These are phyloP conservation scores for Ochropacha duplaris DNA, from an alignment of 2,888 invertebrate genomes.

Conservation along the genomic window DNA sequence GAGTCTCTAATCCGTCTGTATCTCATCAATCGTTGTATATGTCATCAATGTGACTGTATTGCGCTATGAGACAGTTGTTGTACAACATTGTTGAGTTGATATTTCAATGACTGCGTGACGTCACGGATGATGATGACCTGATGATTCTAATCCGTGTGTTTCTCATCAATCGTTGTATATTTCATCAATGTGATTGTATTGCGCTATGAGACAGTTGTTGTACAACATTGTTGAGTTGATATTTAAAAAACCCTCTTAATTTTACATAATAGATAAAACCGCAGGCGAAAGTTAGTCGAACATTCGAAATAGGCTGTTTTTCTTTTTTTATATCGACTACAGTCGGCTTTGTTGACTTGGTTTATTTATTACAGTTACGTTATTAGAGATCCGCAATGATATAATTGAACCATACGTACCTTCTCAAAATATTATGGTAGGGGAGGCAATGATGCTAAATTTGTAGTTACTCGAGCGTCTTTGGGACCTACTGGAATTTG, in stretches of 20 bases:
- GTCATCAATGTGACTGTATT: no score
- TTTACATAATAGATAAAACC: background rate
- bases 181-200: background rate
- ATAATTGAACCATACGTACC: background rate
- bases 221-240: background rate
- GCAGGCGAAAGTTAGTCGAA: background rate
- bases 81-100: no score
- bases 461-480: no score
- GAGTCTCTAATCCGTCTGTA: no score
- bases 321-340: background rate
- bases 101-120: no score
- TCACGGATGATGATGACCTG: no score
- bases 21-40: no score
- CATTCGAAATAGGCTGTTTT: background rate
- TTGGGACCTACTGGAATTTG: no score
- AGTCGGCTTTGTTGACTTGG: background rate
- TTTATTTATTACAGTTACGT: slow-evolving; percentile 1
- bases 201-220: background rate
- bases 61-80: no score
- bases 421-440: background rate
- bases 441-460: no score
- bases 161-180: no score
- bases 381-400: background rate
- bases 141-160: no score
- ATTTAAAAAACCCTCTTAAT: background rate